Conservation (phyloP, 2,797 vertebrate species). For the Gymnocypris eckloni region DNA sequence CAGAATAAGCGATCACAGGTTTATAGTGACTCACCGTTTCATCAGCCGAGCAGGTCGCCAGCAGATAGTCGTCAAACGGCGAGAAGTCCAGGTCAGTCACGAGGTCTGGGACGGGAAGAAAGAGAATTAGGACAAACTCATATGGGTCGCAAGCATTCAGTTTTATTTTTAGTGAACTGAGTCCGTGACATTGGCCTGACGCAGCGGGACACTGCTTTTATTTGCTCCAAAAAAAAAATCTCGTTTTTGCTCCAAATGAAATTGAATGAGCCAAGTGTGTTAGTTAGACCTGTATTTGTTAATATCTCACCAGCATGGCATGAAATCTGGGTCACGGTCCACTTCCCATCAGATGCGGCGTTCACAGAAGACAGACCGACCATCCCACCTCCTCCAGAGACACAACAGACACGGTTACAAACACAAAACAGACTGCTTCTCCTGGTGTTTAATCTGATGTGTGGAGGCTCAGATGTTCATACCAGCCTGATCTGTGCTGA, state of each 20-base stretch:
- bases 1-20: no score
- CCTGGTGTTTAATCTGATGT: background rate
- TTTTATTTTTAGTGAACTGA: constrained; percentile 18
- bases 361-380: constrained; percentile 84
- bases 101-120: constrained; percentile 76
- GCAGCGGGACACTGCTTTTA: background rate
- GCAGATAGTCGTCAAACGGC: constrained; percentile 88
- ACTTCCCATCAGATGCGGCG: constrained; percentile 77
- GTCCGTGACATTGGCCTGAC: background rate
- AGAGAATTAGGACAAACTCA: constrained; percentile 8
- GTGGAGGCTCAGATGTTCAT: constrained; percentile 14
- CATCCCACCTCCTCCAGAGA: constrained; percentile 82
- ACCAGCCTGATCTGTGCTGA: constrained; percentile 86
- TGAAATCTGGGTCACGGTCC: constrained; percentile 80
- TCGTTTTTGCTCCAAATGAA: no score
- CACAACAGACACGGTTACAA: background rate
- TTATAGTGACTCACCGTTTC: constrained; percentile 80
- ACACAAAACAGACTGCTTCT: background rate
- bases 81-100: constrained; percentile 95
- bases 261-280: background rate
- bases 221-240: background rate
- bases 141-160: background rate
- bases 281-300: background rate
- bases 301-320: constrained; percentile 88
- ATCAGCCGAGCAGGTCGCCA: constrained; percentile 90